Evolutionary conservation across 2,113 vertebrate species (phyloP).

Genomic region (Hystrix cristata): DNA sequence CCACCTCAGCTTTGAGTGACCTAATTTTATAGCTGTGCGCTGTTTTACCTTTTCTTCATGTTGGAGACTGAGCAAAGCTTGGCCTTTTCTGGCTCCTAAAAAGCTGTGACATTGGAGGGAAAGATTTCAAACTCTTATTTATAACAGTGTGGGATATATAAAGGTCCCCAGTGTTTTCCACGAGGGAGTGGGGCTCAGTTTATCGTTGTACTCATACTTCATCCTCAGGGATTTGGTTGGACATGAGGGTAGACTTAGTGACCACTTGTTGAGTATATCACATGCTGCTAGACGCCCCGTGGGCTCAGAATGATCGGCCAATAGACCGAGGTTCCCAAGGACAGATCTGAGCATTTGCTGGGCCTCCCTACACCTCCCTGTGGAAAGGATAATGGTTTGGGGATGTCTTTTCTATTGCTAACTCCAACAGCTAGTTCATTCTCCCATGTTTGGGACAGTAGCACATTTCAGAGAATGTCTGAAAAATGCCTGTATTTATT

Average conservation of each 20-base stretch:
- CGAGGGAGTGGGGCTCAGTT: neutral
- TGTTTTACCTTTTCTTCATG: neutral
- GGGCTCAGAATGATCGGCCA: neutral
- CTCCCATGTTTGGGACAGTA: neutral
- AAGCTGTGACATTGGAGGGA: neutral
- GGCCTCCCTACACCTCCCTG: neutral
- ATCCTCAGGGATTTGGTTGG: neutral
- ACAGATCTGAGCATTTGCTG: neutral
- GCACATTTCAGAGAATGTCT: neutral
- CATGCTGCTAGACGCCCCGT: neutral
- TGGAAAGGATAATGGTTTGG: neutral
- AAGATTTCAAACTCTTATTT: neutral
- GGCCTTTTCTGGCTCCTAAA: constrained; percentile 23
- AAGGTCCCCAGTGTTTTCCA: neutral
- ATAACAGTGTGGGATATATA: neutral
- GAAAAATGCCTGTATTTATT: neutral
- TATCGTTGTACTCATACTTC: neutral
- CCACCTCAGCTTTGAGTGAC: neutral
- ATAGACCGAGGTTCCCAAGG: neutral
- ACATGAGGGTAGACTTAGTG: neutral
- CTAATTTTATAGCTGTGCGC: neutral
- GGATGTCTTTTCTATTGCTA: neutral
- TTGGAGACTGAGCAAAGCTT: neutral
- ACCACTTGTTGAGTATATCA: neutral
- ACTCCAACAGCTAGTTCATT: neutral